Conservation (phyloP, 2,888 invertebrate species). For the Oscheius myriophilus region DNA sequence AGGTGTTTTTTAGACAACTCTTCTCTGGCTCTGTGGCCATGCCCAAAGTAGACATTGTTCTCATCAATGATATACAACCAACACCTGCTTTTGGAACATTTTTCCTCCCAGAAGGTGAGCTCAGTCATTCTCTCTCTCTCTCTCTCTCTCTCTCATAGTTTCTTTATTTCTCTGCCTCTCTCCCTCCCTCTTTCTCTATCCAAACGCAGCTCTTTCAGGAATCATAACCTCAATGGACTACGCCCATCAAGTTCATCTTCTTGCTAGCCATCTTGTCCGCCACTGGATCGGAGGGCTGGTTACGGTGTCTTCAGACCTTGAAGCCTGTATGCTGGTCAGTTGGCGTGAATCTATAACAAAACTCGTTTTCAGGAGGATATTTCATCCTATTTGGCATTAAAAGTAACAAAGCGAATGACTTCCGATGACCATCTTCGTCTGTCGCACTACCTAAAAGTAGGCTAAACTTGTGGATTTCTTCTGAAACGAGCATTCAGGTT, state of each 20-base stretch:
- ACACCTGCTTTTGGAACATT: constrained; percentile 40
- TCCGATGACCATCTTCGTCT: constrained; percentile 42
- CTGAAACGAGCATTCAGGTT: constrained; percentile 26
- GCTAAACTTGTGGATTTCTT: constrained; percentile 6
- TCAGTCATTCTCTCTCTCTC: background rate
- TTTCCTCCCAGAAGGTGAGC: constrained; percentile 37
- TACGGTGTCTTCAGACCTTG: constrained; percentile 35
- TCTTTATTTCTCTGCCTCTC: background rate
- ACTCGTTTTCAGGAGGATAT: constrained; percentile 42
- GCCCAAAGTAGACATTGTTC: constrained; percentile 36
- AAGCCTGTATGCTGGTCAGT: constrained; percentile 43
- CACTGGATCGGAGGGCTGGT: constrained; percentile 51
- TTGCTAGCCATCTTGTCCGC: constrained; percentile 40
- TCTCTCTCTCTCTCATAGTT: background rate
- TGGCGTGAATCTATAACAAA: background rate
- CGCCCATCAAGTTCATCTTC: constrained; percentile 40
- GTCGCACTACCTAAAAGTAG: constrained; percentile 43
- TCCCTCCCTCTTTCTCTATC: background rate
- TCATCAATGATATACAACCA: constrained; percentile 37
- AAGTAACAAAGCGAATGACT: constrained; percentile 48
- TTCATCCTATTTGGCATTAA: constrained; percentile 37
- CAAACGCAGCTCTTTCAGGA: background rate
- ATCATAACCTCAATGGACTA: constrained; percentile 32
- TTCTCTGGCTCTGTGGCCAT: constrained; percentile 33
- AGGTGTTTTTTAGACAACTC: constrained; percentile 23